These are phyloP conservation scores for Cistogaster globosa DNA, from an alignment of 2,888 invertebrate genomes.

Conservation along the genomic window DNA sequence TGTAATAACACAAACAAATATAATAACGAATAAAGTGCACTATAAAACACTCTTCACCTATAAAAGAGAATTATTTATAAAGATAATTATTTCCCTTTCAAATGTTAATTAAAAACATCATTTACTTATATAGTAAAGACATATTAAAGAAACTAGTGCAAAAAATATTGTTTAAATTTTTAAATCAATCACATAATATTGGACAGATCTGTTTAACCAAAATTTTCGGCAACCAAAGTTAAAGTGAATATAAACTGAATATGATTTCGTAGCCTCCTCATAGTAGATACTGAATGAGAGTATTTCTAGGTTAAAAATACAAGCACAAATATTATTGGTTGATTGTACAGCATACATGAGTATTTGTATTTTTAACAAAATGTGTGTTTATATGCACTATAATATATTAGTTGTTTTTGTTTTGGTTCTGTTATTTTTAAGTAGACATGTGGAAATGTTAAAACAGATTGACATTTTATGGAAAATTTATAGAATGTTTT, in stretches of 20 bases:
- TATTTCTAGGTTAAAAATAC: constrained; percentile 13
- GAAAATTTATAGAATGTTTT: constrained; percentile 54
- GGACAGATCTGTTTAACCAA: constrained; percentile 32
- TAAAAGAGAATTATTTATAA: too few relatives aligned
- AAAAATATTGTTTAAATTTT: background rate
- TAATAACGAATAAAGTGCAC: too few relatives aligned
- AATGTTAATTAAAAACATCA: too few relatives aligned
- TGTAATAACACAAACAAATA: too few relatives aligned
- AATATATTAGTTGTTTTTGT: background rate
- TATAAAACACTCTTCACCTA: too few relatives aligned
- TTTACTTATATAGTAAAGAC: too few relatives aligned
- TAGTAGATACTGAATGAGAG: background rate
- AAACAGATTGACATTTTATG: constrained; percentile 46
- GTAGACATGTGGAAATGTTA: constrained; percentile 42
- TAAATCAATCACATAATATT: constrained; percentile 5
- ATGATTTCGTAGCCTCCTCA: background rate
- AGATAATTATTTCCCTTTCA: too few relatives aligned
- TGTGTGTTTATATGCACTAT: background rate
- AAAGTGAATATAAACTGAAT: background rate
- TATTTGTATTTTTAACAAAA: background rate
- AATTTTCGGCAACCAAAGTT: background rate
- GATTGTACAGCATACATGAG: constrained; percentile 8
- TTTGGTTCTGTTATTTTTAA: background rate
- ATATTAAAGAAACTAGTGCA: background rate
- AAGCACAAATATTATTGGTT: constrained; percentile 29